Conservation (phyloP, 2,888 invertebrate species). For the Galeopsomyia nigrocyanea region DNA sequence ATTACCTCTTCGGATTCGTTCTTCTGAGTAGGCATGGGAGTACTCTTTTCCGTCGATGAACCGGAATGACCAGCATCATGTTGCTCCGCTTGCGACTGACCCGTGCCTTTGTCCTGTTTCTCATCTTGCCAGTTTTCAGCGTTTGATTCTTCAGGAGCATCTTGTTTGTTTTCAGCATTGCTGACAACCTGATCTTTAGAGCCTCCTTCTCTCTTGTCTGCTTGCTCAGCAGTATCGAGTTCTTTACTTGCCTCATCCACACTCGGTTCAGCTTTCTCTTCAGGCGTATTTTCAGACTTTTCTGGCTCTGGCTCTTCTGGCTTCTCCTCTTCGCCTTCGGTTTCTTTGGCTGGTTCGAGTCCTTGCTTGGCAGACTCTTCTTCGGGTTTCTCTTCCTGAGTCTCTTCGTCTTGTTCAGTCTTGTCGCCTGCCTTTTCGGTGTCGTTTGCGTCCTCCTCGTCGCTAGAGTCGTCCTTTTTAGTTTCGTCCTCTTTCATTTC, state of each 20-base stretch:
- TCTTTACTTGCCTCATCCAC: conserved; percentile 64
- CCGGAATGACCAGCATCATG: conserved; percentile 80
- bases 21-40: conserved; percentile 67
- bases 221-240: conserved; percentile 70
- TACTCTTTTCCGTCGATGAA: conserved; percentile 60
- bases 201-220: conserved; percentile 67
- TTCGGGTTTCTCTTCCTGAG: conserved; percentile 55
- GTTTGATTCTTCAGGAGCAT: conserved; percentile 30
- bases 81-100: conserved; percentile 82
- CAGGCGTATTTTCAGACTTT: conserved; percentile 38
- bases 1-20: conserved; percentile 66
- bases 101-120: conserved; percentile 76
- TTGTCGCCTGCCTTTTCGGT: conserved; percentile 64
- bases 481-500: conserved; percentile 59
- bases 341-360: conserved; percentile 56
- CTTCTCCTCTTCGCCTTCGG: conserved; percentile 68
- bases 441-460: conserved; percentile 64
- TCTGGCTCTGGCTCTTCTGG: conserved; percentile 67
- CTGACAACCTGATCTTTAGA: conserved; percentile 64
- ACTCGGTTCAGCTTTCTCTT: conserved; percentile 60
- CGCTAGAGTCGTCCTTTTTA: conserved; percentile 69
- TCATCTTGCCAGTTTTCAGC: conserved; percentile 47
- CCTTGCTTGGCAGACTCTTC: conserved; percentile 56
- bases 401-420: conserved; percentile 55
- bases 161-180: conserved; percentile 18